phyloP scores from a whole-genome alignment of 2,888 invertebrate species.

The Dynastes maya region DNA sequence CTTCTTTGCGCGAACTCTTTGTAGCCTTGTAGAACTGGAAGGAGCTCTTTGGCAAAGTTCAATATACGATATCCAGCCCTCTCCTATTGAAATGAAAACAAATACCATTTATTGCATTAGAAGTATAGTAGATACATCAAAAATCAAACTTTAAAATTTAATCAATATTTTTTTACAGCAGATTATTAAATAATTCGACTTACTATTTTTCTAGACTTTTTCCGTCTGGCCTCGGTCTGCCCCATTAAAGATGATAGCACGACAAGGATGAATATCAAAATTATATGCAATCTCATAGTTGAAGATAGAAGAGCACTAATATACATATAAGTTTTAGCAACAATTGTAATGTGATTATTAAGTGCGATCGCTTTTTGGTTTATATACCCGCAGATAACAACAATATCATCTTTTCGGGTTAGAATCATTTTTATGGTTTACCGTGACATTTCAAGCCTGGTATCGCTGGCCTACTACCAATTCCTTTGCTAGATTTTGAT shows the following conservation, averaged over 20 bases:
- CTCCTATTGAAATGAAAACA: constrained; percentile 50
- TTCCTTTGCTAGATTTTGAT: no score
- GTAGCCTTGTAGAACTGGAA: constrained; percentile 54
- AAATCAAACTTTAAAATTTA: no score
- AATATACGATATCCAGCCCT: constrained; percentile 54
- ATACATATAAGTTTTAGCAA: not conserved
- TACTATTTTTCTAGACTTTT: constrained; percentile 61
- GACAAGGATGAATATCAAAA: constrained; percentile 15
- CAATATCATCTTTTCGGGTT: not conserved
- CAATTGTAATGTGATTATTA: not conserved
- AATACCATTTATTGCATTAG: no score
- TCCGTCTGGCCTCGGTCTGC: constrained; percentile 60
- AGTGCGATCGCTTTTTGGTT: not conserved
- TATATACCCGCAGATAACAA: not conserved
- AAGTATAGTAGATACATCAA: no score
- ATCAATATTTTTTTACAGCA: no score
- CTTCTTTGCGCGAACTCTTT: constrained; percentile 32
- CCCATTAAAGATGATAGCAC: constrained; percentile 48
- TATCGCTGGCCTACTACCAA: no score
- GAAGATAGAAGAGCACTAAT: not conserved
- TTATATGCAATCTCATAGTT: constrained; percentile 13
- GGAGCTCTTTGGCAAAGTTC: constrained; percentile 53
- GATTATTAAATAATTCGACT: constrained; percentile 49
- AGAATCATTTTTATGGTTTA: not conserved
- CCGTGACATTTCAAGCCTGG: not conserved